A percentile compares a stretch with the other conserved stretches of the same genome.
These are phyloP conservation scores for Elaeidobius kamerunicus DNA, from an alignment of 2,888 invertebrate genomes.

Conservation along the genomic window DNA sequence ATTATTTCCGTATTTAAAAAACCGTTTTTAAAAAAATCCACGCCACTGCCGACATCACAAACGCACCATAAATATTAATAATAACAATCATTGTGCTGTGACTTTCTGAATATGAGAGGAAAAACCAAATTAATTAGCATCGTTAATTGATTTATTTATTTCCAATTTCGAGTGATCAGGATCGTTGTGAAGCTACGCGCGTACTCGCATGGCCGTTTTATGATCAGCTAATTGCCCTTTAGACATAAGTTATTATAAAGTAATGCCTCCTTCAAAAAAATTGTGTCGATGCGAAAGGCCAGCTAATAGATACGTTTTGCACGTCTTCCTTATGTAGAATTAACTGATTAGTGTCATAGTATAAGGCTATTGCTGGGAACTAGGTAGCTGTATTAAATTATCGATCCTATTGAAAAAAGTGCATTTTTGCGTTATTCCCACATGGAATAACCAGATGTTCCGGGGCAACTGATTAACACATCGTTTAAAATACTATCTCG, in stretches of 20 bases:
- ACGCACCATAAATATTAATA: constrained; percentile 45
- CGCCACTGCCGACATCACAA: too few relatives aligned
- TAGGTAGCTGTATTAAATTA: too few relatives aligned
- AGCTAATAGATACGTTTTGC: neutral
- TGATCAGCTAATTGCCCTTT: constrained; percentile 27
- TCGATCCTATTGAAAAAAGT: too few relatives aligned
- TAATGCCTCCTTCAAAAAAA: constrained; percentile 5
- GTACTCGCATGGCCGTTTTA: constrained; percentile 21
- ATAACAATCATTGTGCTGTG: constrained; percentile 40
- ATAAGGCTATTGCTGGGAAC: too few relatives aligned
- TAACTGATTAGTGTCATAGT: too few relatives aligned
- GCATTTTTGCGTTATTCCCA: too few relatives aligned
- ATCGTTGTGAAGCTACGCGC: constrained; percentile 15
- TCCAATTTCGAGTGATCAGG: constrained; percentile 10
- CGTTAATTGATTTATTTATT: constrained; percentile 39
- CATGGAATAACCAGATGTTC: too few relatives aligned
- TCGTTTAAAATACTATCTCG: too few relatives aligned
- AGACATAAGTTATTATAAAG: constrained; percentile 27
- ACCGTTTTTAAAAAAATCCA: too few relatives aligned
- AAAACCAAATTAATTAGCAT: constrained; percentile 41
- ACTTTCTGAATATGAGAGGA: constrained; percentile 38
- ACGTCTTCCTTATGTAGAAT: too few relatives aligned
- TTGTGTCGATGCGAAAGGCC: constrained; percentile 12
- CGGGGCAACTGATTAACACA: too few relatives aligned
- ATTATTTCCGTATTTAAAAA: too few relatives aligned